Base-by-base conservation (phyloP, 2,113 vertebrate species). In the Corvus hawaiiensis region DNA sequence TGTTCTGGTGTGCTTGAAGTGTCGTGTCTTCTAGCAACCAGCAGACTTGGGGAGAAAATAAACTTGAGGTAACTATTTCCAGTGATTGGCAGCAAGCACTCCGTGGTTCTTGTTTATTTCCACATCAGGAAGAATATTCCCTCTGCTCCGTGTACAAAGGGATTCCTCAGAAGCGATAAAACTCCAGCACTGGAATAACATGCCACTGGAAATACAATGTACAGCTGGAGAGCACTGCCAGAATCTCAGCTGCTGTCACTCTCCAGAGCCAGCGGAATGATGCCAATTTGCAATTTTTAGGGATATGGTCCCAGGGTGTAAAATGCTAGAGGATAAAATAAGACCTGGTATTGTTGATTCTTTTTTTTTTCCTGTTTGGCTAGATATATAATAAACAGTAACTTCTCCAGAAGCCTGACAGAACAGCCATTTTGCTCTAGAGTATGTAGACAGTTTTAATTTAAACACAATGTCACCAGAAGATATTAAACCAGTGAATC, bases 141-240 rank as follows among this genome's bases (percentile, higher is more conserved):
- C 1, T 74, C 43, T 93, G n/a, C 71, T 84, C 71, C 10, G 11
- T 55, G 89, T 59, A 94, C 95, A 93, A 95, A 95, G 61, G 87
- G 89, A 95, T 95, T 96, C 91, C 61, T 84, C 91, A 52, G 87
- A 54, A 72, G 88, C 1, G 84, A 93, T 87, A 74, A 69, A 93
- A 80, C n/a, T 32, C 55, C 14, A 15, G 54, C 71, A 3, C 41
- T 87, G 84, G 39, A 44, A 46, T 75, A 68, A 87, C 2, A 11
- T 43, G 41, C 24, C 61, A 17, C 71, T 89, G 77, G 37, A 82
- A 94, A 83, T 62, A 58, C 66, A 85, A 95, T 62, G 81, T 72
- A 87, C 84, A 76, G 51, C 28, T 67, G 87, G 75, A 56, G 91
- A 95, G 78, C 16, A 2, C 51, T 88, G 84, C 91, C 93, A 93